phyloP scores from a whole-genome alignment of 2,888 invertebrate genomes.

The Hemicrepidius hirtus region DNA sequence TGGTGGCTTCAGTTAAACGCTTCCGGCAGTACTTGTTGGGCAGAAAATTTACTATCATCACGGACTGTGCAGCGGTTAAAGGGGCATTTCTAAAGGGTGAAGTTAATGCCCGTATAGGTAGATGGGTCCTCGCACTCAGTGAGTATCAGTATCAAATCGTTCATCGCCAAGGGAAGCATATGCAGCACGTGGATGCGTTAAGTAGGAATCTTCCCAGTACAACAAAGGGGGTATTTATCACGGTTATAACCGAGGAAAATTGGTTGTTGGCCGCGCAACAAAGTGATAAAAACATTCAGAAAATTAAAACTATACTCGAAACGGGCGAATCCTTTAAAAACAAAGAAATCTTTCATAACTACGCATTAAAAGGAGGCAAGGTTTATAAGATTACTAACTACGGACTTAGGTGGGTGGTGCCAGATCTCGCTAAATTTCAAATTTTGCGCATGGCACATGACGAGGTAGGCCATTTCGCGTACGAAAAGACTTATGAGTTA shows the following conservation, averaged over 20 bases:
- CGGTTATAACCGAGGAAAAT: no score
- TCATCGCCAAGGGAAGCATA: constrained; percentile 29
- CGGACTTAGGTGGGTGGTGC: constrained; percentile 52
- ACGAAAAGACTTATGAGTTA: constrained; percentile 54
- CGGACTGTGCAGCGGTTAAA: constrained; percentile 37
- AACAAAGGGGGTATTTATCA: not conserved
- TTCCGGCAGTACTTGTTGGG: constrained; percentile 43
- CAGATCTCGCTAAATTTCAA: constrained; percentile 56
- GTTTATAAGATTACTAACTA: constrained; percentile 2
- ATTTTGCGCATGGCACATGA: constrained; percentile 62
- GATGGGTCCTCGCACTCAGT: constrained; percentile 47
- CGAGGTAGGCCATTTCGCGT: constrained; percentile 60
- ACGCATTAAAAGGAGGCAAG: not conserved
- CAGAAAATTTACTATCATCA: constrained; percentile 8
- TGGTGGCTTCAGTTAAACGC: constrained; percentile 49
- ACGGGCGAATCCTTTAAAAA: not conserved
- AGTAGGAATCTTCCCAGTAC: constrained; percentile 42
- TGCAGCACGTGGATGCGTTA: constrained; percentile 46
- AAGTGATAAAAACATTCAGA: not conserved
- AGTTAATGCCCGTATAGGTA: constrained; percentile 42
- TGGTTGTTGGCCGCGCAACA: not conserved
- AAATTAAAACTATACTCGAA: not conserved
- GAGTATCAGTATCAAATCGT: constrained; percentile 44
- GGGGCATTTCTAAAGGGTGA: constrained; percentile 39
- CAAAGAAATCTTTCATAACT: constrained; percentile 7